A percentile compares a stretch with the other conserved stretches of the same genome.
Evolutionary conservation across 2,888 invertebrate species (phyloP).

Genomic region (Stenichneumon culpator): DNA sequence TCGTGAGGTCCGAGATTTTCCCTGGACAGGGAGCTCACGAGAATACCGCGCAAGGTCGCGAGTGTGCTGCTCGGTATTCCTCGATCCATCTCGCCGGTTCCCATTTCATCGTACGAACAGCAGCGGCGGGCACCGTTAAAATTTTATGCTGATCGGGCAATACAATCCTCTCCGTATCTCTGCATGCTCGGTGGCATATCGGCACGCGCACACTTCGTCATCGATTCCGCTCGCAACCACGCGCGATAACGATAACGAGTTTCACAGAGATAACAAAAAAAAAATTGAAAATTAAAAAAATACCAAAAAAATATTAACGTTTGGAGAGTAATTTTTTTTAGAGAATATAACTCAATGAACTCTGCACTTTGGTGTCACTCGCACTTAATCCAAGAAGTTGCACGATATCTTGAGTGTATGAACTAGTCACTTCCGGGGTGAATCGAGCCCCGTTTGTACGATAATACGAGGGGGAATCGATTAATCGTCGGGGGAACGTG

Average conservation of each 20-base stretch:
- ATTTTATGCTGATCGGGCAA: slow-evolving; percentile 14
- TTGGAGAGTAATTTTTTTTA: no score
- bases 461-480: background rate
- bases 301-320: background rate
- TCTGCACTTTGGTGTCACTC: background rate
- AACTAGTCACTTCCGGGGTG: background rate
- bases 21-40: slow-evolving; percentile 87
- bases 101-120: slow-evolving; percentile 66
- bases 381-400: slow-evolving; percentile 20
- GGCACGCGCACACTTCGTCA: slow-evolving; percentile 8
- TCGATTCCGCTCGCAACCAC: slow-evolving; percentile 2
- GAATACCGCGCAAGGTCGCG: slow-evolving; percentile 86
- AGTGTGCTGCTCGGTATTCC: slow-evolving; percentile 86
- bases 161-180: slow-evolving; percentile 36
- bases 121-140: background rate
- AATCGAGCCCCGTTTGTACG: background rate
- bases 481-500: background rate
- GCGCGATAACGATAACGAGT: slow-evolving; percentile 37
- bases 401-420: background rate
- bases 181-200: slow-evolving; percentile 1
- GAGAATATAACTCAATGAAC: background rate
- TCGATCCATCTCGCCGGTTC: slow-evolving; percentile 81
- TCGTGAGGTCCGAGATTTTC: slow-evolving; percentile 87
- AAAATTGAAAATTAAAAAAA: slow-evolving; percentile 19
- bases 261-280: slow-evolving; percentile 14